A percentile compares a stretch with the other conserved stretches of the same genome.
Conservation (phyloP, 2,113 vertebrate species). For the Menidia beryllina region DNA sequence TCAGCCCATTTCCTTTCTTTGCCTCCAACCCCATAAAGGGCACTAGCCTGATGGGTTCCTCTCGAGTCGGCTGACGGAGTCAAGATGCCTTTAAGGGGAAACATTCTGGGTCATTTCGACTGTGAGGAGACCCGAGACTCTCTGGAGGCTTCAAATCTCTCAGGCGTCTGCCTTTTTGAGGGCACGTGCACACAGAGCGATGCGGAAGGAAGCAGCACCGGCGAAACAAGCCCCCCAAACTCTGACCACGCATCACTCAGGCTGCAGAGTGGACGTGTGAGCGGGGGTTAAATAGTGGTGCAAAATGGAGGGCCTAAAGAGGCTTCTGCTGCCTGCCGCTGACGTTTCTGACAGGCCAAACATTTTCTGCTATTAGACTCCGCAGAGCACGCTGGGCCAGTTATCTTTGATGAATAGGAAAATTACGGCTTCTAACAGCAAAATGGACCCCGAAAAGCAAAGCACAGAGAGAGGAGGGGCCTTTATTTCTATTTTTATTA, state of each 20-base stretch:
- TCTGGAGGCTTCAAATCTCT: background rate
- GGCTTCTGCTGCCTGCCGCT: constrained; percentile 30
- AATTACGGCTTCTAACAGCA: constrained; percentile 53
- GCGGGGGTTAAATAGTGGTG: constrained; percentile 9
- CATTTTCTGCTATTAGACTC: constrained; percentile 49
- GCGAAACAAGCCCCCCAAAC: background rate
- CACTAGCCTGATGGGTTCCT: background rate
- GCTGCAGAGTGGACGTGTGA: background rate
- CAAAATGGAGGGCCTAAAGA: constrained; percentile 30
- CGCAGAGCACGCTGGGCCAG: constrained; percentile 18
- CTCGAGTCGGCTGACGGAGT: background rate
- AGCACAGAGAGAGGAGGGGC: constrained; percentile 1
- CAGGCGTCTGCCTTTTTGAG: background rate
- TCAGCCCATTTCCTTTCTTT: background rate
- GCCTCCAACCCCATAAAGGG: background rate
- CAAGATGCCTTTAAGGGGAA: background rate
- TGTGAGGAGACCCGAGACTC: background rate
- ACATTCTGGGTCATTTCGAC: no score
- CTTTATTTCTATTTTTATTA: constrained; percentile 37
- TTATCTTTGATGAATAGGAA: constrained; percentile 55
- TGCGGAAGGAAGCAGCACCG: background rate
- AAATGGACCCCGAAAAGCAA: constrained; percentile 43
- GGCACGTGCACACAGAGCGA: background rate
- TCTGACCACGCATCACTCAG: background rate
- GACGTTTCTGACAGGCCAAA: constrained; percentile 53